Conservation (phyloP, 2,888 invertebrate genomes). For the Andrena camellia region DNA sequence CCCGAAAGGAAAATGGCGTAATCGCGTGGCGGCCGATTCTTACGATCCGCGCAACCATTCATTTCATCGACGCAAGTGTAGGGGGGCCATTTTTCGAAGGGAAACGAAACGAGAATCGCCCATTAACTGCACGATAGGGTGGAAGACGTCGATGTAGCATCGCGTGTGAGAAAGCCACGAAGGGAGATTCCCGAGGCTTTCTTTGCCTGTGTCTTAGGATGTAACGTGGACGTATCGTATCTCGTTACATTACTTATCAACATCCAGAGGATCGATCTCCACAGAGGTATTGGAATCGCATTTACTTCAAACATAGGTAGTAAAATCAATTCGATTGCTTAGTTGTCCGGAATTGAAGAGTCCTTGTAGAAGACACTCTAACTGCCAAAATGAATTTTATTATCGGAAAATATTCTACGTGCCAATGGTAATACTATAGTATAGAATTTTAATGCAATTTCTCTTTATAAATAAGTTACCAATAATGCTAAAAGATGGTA, state of each 20-base stretch:
- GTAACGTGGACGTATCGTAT: conserved; percentile 22
- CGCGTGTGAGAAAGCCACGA: conserved; percentile 66
- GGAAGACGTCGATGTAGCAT: conserved; percentile 59
- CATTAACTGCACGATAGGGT: conserved; percentile 73
- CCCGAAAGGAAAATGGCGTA: conserved; percentile 15
- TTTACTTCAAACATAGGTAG: conserved; percentile 6
- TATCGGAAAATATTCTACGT: neutral
- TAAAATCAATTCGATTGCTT: neutral
- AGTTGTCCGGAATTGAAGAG: neutral
- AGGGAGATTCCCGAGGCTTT: conserved; percentile 36
- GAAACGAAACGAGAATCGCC: conserved; percentile 62
- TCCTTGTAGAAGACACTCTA: too few species aligned
- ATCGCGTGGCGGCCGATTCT: conserved; percentile 23
- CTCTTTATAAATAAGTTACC: too few species aligned
- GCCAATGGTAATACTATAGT: too few species aligned
- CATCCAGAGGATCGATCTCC: neutral
- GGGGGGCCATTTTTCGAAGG: conserved; percentile 59
- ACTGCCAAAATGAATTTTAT: too few species aligned
- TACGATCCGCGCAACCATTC: conserved; percentile 22
- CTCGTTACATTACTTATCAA: conserved; percentile 35
- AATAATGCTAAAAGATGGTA: too few species aligned
- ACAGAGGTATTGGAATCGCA: neutral
- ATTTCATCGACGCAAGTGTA: conserved; percentile 26
- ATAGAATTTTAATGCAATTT: too few species aligned
- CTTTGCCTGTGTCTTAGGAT: conserved; percentile 31